These are phyloP conservation scores for Corapipo altera DNA, from an alignment of 2,113 vertebrate species.

Conservation along the genomic window DNA sequence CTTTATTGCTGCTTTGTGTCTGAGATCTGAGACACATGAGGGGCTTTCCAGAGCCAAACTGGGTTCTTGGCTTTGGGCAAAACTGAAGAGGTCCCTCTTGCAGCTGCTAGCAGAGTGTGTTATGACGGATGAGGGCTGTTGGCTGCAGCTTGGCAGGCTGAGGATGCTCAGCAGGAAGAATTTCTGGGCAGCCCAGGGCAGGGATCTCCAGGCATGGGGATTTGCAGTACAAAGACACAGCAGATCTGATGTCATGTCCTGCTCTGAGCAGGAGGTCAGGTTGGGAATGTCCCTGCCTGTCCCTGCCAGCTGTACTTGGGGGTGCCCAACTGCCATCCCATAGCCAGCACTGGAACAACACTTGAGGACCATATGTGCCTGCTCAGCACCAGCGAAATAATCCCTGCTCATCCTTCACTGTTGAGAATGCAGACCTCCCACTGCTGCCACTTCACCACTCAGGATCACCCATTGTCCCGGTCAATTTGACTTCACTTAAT, in stretches of 20 bases:
- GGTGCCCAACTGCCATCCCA: not conserved
- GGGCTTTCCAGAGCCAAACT: not conserved
- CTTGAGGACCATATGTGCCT: fast-evolving
- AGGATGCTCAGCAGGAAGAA: not conserved
- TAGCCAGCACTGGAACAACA: not conserved
- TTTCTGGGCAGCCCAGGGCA: not conserved
- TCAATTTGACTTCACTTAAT: not conserved
- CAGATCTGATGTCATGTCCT: not conserved
- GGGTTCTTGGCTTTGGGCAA: not conserved
- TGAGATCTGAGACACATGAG: not conserved
- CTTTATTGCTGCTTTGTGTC: not conserved
- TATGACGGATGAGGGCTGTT: not conserved
- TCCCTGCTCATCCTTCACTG: not conserved
- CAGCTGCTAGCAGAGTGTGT: not conserved
- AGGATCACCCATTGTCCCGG: fast-evolving
- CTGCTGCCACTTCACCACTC: not conserved
- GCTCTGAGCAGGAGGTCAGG: not conserved
- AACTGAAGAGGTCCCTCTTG: not conserved
- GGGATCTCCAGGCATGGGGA: not conserved
- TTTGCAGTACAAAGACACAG: not conserved
- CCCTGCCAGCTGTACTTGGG: fast-evolving
- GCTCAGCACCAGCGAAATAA: not conserved
- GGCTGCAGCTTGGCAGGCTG: not conserved
- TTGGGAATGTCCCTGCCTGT: not conserved
- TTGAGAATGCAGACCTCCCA: not conserved